Base-by-base conservation (phyloP, 2,113 vertebrate genomes). In the Anguilla japonica region DNA sequence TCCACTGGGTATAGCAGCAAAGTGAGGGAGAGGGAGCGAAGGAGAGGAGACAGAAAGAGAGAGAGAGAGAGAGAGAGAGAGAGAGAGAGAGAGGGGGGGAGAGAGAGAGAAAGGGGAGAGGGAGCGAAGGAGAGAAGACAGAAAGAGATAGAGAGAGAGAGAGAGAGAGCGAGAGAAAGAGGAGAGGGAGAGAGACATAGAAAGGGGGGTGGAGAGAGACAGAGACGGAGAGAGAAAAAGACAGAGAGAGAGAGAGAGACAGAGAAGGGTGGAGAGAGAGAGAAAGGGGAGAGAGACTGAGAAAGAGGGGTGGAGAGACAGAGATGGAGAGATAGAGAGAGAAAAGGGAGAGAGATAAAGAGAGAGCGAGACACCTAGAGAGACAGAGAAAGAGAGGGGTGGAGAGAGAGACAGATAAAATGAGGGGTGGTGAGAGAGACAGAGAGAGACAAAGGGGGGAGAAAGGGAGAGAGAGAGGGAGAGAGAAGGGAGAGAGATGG, bases 201-300 rank as follows among this genome's bases (percentile, higher is more conserved):
- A 56, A 2, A 2, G 81, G 29, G 60, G 14, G 20, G 11, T 50
- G 16, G 60, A 29, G 60, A 75, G 50, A 9, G 13, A 53, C 60
- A 71, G 78, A 34, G 15, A 34, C 78, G 20, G 63, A 84, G 84
- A 92, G 83, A 88, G 90, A 86, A 89, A 91, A 91, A 89, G 91
- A 90, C 89, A 87, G 50, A 90, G 67, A 83, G n/a, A 34, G 26
- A 16, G 29, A 34, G 82, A 83, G 53, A n/a, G 81, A 40, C 46
- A 22, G 20, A 26, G 63, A 16, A 39, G 29, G 60, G 57, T 6
- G 11, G 50, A 53, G 57, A 71, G 87, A 34, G 84, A 20, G 63
- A 85, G 84, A 90, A 87, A 89, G 92, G 91, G 89, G 92, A 90
- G 90, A 87, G 56, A 90, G 63, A 90, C 89, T 81, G 86, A 92